phyloP scores from a whole-genome alignment of 2,113 vertebrate species.

The Solea senegalensis region DNA sequence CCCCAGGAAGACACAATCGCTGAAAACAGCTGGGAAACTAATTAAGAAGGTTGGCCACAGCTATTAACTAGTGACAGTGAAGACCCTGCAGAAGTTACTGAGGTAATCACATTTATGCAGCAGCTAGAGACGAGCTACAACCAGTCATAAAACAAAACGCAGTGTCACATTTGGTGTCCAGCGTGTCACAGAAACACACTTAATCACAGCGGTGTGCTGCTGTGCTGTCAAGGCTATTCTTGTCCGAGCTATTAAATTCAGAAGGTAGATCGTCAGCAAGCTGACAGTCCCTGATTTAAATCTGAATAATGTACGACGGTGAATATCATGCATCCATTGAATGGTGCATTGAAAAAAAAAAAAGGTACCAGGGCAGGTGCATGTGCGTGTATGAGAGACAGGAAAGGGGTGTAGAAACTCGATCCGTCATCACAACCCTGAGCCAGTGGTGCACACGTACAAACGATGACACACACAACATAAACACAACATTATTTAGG shows the following conservation, averaged over 20 bases:
- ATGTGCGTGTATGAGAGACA: constrained; percentile 14
- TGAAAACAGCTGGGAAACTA: constrained; percentile 45
- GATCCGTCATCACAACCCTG: constrained; percentile 31
- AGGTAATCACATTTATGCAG: constrained; percentile 43
- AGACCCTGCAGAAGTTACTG: constrained; percentile 37
- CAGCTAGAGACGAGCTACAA: constrained; percentile 3
- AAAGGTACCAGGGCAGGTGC: constrained; percentile 61
- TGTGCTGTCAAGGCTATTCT: constrained; percentile 72
- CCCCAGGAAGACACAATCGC: constrained; percentile 19
- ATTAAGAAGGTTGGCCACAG: constrained; percentile 37
- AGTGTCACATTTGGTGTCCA: constrained; percentile 36
- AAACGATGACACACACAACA: constrained; percentile 7
- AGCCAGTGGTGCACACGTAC: neutral
- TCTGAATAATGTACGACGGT: constrained; percentile 78
- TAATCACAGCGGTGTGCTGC: constrained; percentile 55
- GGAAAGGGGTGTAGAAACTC: neutral
- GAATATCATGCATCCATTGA: constrained; percentile 65
- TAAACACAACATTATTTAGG: constrained; percentile 21
- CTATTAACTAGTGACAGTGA: constrained; percentile 43
- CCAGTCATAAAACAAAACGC: constrained; percentile 34
- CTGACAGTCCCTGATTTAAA: constrained; percentile 75
- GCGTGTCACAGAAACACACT: constrained; percentile 48
- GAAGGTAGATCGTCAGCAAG: constrained; percentile 57
- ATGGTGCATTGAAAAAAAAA: constrained; percentile 62
- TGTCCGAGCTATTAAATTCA: constrained; percentile 67